phyloP scores from a whole-genome alignment of 2,797 vertebrate genomes.

The Rallus crepitans region DNA sequence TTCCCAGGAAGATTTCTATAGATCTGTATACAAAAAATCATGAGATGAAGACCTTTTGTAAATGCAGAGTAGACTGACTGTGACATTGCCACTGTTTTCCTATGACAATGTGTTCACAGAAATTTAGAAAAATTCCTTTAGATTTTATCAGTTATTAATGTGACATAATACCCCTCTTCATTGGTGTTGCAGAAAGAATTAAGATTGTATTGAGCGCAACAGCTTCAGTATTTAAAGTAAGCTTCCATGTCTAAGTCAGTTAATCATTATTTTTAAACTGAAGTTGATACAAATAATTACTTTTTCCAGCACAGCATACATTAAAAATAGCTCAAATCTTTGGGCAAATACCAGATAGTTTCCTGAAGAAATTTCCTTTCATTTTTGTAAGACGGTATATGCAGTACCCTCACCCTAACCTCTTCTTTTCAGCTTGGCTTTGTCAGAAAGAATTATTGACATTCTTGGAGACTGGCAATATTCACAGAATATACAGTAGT shows the following conservation, averaged over 20 bases:
- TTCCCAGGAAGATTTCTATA: not conserved
- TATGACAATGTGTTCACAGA: not conserved
- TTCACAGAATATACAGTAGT: slow-evolving; percentile 54
- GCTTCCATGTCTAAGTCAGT: not conserved
- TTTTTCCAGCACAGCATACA: not conserved
- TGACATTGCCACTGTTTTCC: not conserved
- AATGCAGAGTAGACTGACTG: not conserved
- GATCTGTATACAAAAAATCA: not conserved
- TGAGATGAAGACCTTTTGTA: not conserved
- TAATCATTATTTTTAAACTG: not conserved
- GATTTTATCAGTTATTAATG: not conserved
- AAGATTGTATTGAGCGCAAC: not conserved
- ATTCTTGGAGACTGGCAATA: slow-evolving; percentile 48
- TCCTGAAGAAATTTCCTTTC: slow-evolving; percentile 20
- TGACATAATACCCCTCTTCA: not conserved
- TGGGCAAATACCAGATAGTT: not conserved
- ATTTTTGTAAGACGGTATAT: not conserved
- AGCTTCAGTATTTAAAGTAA: not conserved
- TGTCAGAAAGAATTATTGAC: slow-evolving; percentile 42
- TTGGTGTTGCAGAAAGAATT: not conserved
- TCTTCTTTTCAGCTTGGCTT: slow-evolving; percentile 2
- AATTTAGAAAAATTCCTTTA: not conserved
- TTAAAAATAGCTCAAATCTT: not conserved
- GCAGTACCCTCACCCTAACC: not conserved
- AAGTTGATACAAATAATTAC: not conserved